Evolutionary conservation across 2,797 vertebrate species (phyloP).

Genomic region (Mormyrus hasselquistii): DNA sequence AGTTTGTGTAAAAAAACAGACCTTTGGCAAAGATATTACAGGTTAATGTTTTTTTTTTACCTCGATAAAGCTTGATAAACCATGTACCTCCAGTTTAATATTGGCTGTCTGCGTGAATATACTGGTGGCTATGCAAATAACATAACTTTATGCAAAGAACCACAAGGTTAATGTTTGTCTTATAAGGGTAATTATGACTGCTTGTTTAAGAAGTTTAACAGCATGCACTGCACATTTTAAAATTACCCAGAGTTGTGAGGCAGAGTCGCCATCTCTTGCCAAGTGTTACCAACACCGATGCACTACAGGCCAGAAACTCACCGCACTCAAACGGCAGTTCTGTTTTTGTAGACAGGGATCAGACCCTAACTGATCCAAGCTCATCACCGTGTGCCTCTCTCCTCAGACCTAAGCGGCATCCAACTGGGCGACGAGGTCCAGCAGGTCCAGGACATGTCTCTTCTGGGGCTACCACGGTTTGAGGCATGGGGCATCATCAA

Average conservation of each 20-base stretch:
- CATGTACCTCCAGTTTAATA: not conserved
- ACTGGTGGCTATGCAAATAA: not conserved
- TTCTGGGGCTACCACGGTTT: conserved; percentile 80
- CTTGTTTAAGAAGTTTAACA: not conserved
- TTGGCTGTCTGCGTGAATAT: not conserved
- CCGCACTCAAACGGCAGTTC: not conserved
- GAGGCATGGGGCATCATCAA: conserved; percentile 90
- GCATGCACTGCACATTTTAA: not conserved
- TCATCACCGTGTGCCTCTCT: conserved; percentile 53
- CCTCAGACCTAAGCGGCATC: conserved; percentile 65
- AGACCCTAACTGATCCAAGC: not conserved
- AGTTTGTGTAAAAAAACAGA: not conserved
- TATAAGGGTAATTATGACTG: not conserved
- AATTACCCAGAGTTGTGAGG: not conserved
- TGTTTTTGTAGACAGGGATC: not conserved
- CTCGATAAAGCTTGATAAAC: not conserved
- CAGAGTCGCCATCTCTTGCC: not conserved
- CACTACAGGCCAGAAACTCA: not conserved
- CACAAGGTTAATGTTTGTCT: not conserved
- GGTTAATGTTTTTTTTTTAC: not conserved
- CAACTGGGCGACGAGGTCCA: conserved; percentile 79
- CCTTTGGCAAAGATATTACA: not conserved
- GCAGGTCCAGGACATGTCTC: conserved; percentile 60
- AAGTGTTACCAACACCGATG: not conserved
- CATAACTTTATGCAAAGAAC: not conserved